Conservation (phyloP, 1,140 invertebrate species). For the Lysiphlebus fabarum region DNA sequence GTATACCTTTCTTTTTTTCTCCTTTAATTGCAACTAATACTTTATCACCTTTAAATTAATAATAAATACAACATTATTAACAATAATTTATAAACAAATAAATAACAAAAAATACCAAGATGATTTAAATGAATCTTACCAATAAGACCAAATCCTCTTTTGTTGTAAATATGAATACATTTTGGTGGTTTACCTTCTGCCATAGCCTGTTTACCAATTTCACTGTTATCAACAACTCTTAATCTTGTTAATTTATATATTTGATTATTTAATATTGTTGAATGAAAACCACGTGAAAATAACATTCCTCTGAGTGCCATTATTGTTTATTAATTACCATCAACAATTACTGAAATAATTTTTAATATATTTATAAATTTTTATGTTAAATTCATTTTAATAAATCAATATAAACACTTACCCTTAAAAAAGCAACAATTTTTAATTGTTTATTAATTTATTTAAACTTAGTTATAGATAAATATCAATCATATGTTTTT, state of each 20-base stretch:
- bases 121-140: conserved; percentile 50
- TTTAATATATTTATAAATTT: not conserved
- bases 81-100: conserved; percentile 2
- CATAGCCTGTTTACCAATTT: conserved; percentile 91
- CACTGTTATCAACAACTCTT: conserved; percentile 93
- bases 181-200: conserved; percentile 86
- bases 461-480: no score
- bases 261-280: conserved; percentile 59
- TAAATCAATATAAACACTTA: no score
- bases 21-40: conserved; percentile 95
- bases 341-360: not conserved
- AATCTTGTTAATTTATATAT: conserved; percentile 73
- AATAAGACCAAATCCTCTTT: conserved; percentile 63
- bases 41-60: conserved; percentile 69
- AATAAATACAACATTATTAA: conserved; percentile 16
- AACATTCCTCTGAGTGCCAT: conserved; percentile 20
- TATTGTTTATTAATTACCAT: conserved; percentile 16
- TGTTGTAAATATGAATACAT: conserved; percentile 87
- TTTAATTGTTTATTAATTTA: no score
- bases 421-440: no score
- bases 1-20: conserved; percentile 92
- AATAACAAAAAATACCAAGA: not conserved
- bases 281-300: conserved; percentile 55
- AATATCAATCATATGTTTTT: no score
- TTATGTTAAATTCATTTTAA: no score